Conservation (phyloP, 2,113 vertebrate genomes). For the Gobio gobio region DNA sequence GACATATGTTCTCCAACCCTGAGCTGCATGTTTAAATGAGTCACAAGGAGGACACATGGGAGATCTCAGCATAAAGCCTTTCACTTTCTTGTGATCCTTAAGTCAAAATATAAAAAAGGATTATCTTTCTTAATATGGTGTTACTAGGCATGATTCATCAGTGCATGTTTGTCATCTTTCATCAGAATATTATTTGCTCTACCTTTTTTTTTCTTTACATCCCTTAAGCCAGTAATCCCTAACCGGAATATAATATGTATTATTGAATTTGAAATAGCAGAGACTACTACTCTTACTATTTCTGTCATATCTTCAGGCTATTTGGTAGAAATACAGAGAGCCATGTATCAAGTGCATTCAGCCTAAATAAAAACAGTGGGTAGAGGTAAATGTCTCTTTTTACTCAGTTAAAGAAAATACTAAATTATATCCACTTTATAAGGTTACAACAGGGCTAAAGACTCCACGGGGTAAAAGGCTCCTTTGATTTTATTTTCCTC, state of each 20-base stretch:
- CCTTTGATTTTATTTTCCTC: too few relatives aligned
- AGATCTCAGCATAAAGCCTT: background rate
- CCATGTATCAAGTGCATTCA: too few relatives aligned
- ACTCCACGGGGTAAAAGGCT: too few relatives aligned
- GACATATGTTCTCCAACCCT: background rate
- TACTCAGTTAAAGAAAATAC: too few relatives aligned
- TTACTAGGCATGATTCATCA: background rate
- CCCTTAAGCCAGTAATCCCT: background rate
- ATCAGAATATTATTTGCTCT: background rate
- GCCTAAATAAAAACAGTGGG: too few relatives aligned
- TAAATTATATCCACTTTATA: too few relatives aligned
- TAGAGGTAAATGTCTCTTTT: too few relatives aligned
- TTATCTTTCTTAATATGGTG: background rate
- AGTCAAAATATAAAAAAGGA: background rate
- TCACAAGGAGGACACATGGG: background rate
- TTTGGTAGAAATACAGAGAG: background rate
- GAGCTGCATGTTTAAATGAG: background rate
- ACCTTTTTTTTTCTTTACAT: background rate
- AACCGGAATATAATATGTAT: background rate
- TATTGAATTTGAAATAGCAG: background rate
- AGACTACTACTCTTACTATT: slow-evolving; percentile 1
- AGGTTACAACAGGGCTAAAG: too few relatives aligned
- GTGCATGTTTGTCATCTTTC: background rate
- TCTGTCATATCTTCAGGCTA: background rate
- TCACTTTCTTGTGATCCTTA: background rate